Evolutionary conservation across 2,113 vertebrate genomes (phyloP).

Genomic region (Tachuris rubrigastra): DNA sequence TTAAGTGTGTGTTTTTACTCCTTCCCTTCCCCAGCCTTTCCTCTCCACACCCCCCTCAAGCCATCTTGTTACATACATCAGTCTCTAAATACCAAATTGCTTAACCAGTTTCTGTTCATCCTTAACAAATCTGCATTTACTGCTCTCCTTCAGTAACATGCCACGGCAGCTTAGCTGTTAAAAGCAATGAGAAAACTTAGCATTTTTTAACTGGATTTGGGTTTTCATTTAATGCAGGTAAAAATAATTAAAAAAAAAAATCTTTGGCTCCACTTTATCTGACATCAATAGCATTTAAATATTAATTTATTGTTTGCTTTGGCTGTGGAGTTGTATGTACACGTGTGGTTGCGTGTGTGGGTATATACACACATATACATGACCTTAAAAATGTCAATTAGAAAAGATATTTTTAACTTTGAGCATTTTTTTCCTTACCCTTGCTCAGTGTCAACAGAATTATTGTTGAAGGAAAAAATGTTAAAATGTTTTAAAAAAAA

Average conservation of each 20-base stretch:
- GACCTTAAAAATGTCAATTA: not conserved
- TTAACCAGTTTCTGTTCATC: slow-evolving; percentile 39
- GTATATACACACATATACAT: slow-evolving; percentile 51
- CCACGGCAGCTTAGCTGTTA: not conserved
- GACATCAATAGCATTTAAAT: slow-evolving; percentile 10
- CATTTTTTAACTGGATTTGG: not conserved
- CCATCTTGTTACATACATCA: slow-evolving; percentile 70
- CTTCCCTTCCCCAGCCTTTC: slow-evolving; percentile 49
- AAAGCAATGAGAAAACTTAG: not conserved
- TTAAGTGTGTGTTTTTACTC: slow-evolving; percentile 69
- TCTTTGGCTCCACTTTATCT: not conserved
- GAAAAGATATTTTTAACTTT: not conserved
- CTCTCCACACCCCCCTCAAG: not conserved
- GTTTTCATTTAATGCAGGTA: not conserved
- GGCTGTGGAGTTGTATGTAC: slow-evolving; percentile 14
- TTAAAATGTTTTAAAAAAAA: too few species aligned
- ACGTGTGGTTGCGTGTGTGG: slow-evolving; percentile 12
- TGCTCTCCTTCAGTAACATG: not conserved
- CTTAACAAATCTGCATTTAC: slow-evolving; percentile 39
- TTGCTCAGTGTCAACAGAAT: not conserved
- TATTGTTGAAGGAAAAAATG: not conserved
- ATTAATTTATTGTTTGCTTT: not conserved
- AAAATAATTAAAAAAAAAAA: not conserved
- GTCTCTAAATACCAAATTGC: slow-evolving; percentile 37
- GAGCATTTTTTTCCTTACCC: not conserved